A percentile compares a stretch with the other conserved stretches of the same genome.
phyloP scores from a whole-genome alignment of 2,113 vertebrate species.

The Entomyzon cyanotis region DNA sequence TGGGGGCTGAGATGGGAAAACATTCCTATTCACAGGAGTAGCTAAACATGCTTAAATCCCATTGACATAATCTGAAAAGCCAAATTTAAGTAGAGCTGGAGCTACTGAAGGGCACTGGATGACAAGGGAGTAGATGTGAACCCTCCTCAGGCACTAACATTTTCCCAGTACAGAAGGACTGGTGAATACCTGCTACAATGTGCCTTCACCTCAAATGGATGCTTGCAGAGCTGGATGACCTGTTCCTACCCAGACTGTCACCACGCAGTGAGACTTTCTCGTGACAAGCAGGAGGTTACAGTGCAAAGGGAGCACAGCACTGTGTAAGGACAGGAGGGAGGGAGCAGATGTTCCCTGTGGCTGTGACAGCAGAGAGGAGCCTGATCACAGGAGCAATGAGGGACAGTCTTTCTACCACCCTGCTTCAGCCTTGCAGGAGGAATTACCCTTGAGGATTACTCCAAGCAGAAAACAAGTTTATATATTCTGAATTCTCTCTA shows the following conservation, averaged over 20 bases:
- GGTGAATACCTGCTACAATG: background rate
- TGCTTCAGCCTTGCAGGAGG: background rate
- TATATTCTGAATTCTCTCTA: background rate
- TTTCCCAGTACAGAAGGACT: background rate
- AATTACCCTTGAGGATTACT: background rate
- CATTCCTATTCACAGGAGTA: background rate
- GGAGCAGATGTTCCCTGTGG: background rate
- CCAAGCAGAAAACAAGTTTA: background rate
- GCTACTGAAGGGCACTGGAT: background rate
- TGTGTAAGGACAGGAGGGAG: background rate
- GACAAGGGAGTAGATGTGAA: background rate
- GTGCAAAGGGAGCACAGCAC: background rate
- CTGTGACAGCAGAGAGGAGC: background rate
- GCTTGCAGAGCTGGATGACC: background rate
- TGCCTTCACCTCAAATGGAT: background rate
- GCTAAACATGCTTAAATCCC: background rate
- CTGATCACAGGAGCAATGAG: background rate
- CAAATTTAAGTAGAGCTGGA: background rate
- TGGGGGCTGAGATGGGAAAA: background rate
- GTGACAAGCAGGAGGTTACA: background rate
- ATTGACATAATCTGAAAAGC: background rate
- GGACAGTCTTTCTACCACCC: background rate
- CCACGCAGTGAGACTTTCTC: background rate
- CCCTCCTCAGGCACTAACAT: background rate
- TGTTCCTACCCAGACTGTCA: background rate